Percentiles rank a stretch among this genome's conserved stretches.
Evolutionary conservation across 2,113 vertebrate species (phyloP).

Genomic region (Ancistrus triradiatus): DNA sequence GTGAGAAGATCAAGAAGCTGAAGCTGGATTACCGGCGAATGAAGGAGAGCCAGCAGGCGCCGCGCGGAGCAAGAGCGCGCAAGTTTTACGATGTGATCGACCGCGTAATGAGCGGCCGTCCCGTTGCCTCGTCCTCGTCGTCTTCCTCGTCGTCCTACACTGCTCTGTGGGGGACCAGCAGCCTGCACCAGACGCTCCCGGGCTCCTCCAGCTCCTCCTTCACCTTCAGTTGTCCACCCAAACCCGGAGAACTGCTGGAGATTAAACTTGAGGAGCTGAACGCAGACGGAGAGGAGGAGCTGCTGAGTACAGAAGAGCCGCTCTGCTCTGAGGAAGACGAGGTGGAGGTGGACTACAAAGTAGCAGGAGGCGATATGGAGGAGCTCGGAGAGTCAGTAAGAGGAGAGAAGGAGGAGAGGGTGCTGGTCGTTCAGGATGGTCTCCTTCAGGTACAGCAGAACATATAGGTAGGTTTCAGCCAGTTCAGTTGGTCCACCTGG

Average conservation of each 20-base stretch:
- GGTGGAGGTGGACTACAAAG: constrained; percentile 55
- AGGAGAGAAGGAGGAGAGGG: constrained; percentile 69
- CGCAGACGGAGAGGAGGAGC: constrained; percentile 66
- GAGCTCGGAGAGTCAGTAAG: constrained; percentile 44
- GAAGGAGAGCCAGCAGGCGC: constrained; percentile 78
- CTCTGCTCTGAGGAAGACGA: constrained; percentile 71
- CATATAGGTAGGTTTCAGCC: background rate
- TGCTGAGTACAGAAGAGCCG: constrained; percentile 20
- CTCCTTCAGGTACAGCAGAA: constrained; percentile 74
- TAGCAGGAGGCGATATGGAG: constrained; percentile 54
- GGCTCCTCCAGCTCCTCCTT: constrained; percentile 62
- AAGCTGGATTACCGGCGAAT: constrained; percentile 86
- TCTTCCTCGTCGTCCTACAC: constrained; percentile 33
- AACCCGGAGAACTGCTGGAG: constrained; percentile 69
- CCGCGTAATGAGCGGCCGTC: constrained; percentile 76
- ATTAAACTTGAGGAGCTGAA: constrained; percentile 81
- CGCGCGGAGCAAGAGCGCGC: constrained; percentile 72
- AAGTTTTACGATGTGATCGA: constrained; percentile 90
- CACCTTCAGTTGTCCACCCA: constrained; percentile 72
- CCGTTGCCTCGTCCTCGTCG: constrained; percentile 70
- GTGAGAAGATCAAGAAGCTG: constrained; percentile 93
- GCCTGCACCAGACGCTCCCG: constrained; percentile 73
- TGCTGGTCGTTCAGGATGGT: constrained; percentile 64
- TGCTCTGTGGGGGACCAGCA: constrained; percentile 60
- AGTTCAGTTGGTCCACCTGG: too few species aligned